These are phyloP conservation scores for Hippocampus zosterae DNA, from an alignment of 2,113 vertebrate species.

Conservation along the genomic window DNA sequence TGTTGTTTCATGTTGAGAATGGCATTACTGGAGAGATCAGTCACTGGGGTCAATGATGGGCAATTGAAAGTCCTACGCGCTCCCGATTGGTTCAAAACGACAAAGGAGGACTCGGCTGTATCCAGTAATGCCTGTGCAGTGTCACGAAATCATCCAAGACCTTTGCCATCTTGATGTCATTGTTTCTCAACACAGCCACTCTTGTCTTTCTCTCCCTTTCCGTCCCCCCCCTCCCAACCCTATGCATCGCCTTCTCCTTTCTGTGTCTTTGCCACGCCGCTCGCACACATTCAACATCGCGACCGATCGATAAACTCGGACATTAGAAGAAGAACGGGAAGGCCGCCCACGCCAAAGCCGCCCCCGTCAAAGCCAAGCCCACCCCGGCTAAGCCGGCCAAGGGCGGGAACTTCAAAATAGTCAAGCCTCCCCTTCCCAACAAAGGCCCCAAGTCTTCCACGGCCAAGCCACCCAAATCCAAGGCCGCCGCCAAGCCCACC, in stretches of 20 bases:
- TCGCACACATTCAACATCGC: conserved; percentile 52
- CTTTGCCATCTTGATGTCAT: conserved; percentile 71
- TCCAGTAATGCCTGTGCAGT: conserved; percentile 76
- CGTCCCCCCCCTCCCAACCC: conserved; percentile 67
- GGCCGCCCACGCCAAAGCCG: conserved; percentile 50
- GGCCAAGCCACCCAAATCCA: conserved; percentile 56
- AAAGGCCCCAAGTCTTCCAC: conserved; percentile 45
- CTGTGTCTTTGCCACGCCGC: conserved; percentile 45
- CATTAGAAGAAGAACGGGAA: conserved; percentile 68
- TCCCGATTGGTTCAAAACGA: not conserved
- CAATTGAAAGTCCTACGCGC: conserved; percentile 3
- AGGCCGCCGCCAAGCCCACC: conserved; percentile 55
- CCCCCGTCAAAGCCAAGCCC: conserved; percentile 53
- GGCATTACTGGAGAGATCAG: conserved; percentile 76
- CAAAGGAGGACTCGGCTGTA: conserved; percentile 48
- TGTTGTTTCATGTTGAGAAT: conserved; percentile 68
- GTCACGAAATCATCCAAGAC: conserved; percentile 69
- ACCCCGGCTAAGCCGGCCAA: conserved; percentile 52
- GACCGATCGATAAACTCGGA: conserved; percentile 45
- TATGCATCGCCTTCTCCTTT: conserved; percentile 30
- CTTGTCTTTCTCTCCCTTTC: conserved; percentile 72
- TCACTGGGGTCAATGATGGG: not conserved
- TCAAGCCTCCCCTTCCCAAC: conserved; percentile 55
- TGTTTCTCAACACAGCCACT: conserved; percentile 75
- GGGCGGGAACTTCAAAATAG: conserved; percentile 44